Evolutionary conservation across 1,140 invertebrate genomes (phyloP).

Genomic region (Leptinotarsa lineolata): DNA sequence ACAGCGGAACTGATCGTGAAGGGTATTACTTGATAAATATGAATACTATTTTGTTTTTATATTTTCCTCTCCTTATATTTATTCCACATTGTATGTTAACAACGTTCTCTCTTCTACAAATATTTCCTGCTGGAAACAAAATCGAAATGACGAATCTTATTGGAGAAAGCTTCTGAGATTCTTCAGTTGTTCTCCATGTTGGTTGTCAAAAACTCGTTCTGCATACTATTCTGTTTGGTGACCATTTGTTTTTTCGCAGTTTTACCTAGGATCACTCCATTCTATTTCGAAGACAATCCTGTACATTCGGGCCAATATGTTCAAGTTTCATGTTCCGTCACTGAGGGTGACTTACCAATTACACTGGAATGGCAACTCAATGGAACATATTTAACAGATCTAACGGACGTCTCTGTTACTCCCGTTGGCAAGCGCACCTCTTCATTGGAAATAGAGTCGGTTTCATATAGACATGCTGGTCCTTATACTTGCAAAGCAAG

Average conservation of each 20-base stretch:
- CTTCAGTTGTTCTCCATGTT: slow-evolving; percentile 13
- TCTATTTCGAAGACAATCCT: slow-evolving; percentile 69
- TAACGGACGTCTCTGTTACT: slow-evolving; percentile 59
- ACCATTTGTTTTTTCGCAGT: slow-evolving; percentile 54
- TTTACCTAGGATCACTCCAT: slow-evolving; percentile 69
- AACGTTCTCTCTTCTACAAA: too few species aligned
- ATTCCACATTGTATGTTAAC: too few species aligned
- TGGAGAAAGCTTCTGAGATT: too few species aligned
- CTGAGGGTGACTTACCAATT: slow-evolving; percentile 72
- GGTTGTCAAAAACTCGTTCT: slow-evolving; percentile 1
- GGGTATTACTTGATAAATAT: slow-evolving; percentile 57
- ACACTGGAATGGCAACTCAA: slow-evolving; percentile 71
- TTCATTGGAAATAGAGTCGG: slow-evolving; percentile 70
- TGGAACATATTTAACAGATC: slow-evolving; percentile 57
- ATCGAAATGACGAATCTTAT: too few species aligned
- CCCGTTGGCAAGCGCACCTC: slow-evolving; percentile 53
- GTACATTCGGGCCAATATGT: slow-evolving; percentile 73
- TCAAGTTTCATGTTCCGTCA: slow-evolving; percentile 72
- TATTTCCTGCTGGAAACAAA: too few species aligned
- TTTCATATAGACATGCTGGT: slow-evolving; percentile 68
- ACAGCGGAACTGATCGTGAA: slow-evolving; percentile 72
- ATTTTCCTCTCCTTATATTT: too few species aligned
- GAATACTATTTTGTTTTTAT: too few species aligned
- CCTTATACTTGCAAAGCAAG: slow-evolving; percentile 69
- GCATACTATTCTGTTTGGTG: too few species aligned